Conservation (phyloP, 2,888 invertebrate genomes). For the Netelia melanura region DNA sequence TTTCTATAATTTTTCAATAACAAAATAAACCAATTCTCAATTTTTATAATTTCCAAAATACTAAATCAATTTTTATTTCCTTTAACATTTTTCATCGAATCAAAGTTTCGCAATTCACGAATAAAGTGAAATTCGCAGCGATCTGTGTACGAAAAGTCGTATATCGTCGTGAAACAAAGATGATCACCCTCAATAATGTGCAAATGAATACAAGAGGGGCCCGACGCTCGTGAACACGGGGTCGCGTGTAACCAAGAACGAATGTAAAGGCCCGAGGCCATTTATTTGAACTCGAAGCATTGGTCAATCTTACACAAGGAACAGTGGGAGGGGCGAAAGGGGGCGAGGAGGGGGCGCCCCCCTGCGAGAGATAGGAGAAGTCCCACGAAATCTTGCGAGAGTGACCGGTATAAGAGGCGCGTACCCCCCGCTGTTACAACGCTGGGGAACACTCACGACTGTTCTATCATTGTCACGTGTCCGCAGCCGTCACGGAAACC, state of each 20-base stretch:
- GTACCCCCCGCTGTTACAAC: conserved; percentile 67
- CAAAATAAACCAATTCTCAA: background rate
- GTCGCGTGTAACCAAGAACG: conserved; percentile 53
- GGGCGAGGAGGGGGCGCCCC: conserved; percentile 22
- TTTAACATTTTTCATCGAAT: background rate
- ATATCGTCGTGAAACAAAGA: conserved; percentile 43
- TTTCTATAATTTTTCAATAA: background rate
- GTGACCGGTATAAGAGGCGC: conserved; percentile 53
- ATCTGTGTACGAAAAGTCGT: background rate
- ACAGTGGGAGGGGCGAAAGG: conserved; percentile 10
- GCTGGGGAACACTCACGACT: conserved; percentile 72
- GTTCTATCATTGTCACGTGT: conserved; percentile 78
- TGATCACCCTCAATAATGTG: conserved; percentile 50
- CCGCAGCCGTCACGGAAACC: conserved; percentile 52
- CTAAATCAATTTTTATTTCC: too few species aligned
- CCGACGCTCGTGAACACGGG: conserved; percentile 28
- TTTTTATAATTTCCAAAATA: too few species aligned
- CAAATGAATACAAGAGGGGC: conserved; percentile 41
- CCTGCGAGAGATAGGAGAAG: background rate
- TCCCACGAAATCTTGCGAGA: background rate
- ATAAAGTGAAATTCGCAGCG: background rate
- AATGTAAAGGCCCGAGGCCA: conserved; percentile 52
- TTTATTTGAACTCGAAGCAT: conserved; percentile 49
- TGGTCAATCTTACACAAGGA: conserved; percentile 48
- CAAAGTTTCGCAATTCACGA: background rate